Evolutionary conservation across 53 echinoderm and acorn worm genomes (phyloP), one percentile per base, ranked within the genome.

Genomic region (Henricia sp.): DNA sequence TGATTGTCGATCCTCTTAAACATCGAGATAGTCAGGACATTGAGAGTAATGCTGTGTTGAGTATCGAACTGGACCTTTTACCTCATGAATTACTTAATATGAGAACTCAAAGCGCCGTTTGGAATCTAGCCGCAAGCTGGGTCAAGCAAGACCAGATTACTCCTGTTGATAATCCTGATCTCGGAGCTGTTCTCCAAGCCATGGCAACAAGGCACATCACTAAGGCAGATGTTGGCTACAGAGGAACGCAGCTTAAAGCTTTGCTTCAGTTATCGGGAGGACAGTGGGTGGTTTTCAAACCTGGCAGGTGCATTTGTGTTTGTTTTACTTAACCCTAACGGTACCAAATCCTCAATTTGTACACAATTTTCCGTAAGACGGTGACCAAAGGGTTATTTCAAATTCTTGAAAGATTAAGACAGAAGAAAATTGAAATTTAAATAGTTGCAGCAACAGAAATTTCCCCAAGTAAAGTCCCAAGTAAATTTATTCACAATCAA

Each of bases 231-330:
- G 82, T 96, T n/a, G 96, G 96, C 9, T 96, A 90, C 77, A 96
- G 92, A 57, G 96, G 96, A 10, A 96, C 96, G 24, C 96, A 96
- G 71, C 84, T 96, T 36, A 96, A 96, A 57, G 92, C 90, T 17
- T 74, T 89, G 34, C 37, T 96, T 8, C 37, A 71, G 52, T 84
- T 96, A 32, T 69, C 82, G 2, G 96, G 96, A 50, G 92, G 90
- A 40, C 96, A 96, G 52, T 70, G 73, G 64, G 96, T 94, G 2
- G 96, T 92, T 30, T 96, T 94, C 39, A 96, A 96, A 88, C 96
- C 96, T 50, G 92, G 89, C 66, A 94, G 96, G 96, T 96, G 52
- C 78, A 75, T 77, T 8, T 8, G n/a, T 44, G 6, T 44, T 44
- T 44, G 44, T 13, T 44, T 44, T 44, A 44, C 13, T 44, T n/a